Evolutionary conservation across 2,888 invertebrate genomes (phyloP).

Genomic region (Listrodromus nycthemerus): DNA sequence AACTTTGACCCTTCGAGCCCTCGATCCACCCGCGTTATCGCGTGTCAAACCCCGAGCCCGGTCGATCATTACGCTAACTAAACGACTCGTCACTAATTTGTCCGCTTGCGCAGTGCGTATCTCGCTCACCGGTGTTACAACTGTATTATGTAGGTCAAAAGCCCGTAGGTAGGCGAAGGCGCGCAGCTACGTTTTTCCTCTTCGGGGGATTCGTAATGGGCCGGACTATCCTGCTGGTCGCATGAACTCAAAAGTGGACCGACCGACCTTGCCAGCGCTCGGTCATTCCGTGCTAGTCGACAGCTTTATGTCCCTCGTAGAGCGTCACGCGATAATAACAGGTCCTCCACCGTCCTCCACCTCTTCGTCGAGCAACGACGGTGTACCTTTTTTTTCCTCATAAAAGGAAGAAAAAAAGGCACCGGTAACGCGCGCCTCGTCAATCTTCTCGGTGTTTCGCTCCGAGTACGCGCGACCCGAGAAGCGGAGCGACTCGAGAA

Average conservation of each 20-base stretch:
- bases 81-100: slow-evolving; percentile 63
- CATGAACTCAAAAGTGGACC: slow-evolving; percentile 41
- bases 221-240: slow-evolving; percentile 1
- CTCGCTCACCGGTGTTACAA: neutral
- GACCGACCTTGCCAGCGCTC: slow-evolving; percentile 53
- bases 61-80: slow-evolving; percentile 62
- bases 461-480: slow-evolving; percentile 26
- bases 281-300: slow-evolving; percentile 55
- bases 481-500: slow-evolving; percentile 2
- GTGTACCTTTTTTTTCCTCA: slow-evolving; percentile 31
- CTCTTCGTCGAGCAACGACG: slow-evolving; percentile 35
- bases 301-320: slow-evolving; percentile 73
- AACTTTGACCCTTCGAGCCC: slow-evolving; percentile 35
- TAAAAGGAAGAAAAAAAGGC: slow-evolving; percentile 71
- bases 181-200: neutral
- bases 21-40: slow-evolving; percentile 23
- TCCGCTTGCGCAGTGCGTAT: slow-evolving; percentile 20
- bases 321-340: slow-evolving; percentile 78
- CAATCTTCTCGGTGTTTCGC: slow-evolving; percentile 40
- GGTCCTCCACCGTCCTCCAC: slow-evolving; percentile 58
- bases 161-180: neutral
- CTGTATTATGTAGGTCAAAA: neutral
- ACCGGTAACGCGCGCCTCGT: slow-evolving; percentile 58
- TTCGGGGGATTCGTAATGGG: neutral
- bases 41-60: slow-evolving; percentile 28